Conservation (phyloP, 2,888 invertebrate species). For the Ceriagrion tenellum region DNA sequence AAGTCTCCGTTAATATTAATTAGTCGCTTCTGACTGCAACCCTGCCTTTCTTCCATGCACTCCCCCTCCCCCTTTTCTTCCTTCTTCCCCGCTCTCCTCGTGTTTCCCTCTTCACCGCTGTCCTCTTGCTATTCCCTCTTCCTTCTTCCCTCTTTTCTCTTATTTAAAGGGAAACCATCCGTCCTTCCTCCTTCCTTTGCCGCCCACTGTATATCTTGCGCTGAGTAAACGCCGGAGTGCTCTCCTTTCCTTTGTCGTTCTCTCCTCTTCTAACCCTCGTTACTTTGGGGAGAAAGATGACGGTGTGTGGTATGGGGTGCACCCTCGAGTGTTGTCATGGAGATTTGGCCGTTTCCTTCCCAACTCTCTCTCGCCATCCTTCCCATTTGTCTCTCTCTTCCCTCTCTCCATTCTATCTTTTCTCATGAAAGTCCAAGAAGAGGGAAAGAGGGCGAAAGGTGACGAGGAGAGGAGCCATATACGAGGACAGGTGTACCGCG, state of each 20-base stretch:
- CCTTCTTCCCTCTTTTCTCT: neutral
- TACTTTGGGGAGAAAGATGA: neutral
- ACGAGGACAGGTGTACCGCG: too few relatives aligned
- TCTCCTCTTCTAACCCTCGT: neutral
- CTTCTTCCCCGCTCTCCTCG: neutral
- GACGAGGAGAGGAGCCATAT: too few relatives aligned
- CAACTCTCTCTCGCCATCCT: neutral
- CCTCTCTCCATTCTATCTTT: too few relatives aligned
- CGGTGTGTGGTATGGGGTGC: constrained; percentile 1
- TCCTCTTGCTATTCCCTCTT: neutral
- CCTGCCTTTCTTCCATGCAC: neutral
- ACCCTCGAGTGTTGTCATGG: neutral
- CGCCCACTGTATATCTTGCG: neutral
- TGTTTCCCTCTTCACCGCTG: neutral
- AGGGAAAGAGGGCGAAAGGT: too few relatives aligned
- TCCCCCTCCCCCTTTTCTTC: neutral
- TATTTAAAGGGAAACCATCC: constrained; percentile 9
- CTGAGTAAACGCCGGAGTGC: neutral
- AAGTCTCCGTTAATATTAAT: constrained; percentile 63
- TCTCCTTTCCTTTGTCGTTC: neutral
- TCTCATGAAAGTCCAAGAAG: neutral
- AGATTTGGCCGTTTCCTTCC: neutral
- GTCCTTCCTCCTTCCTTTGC: neutral
- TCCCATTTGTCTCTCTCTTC: neutral
- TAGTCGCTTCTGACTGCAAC: neutral